Percentiles rank a stretch among this genome's conserved stretches.
These are phyloP conservation scores for Itoplectis maculator DNA, from an alignment of 2,888 invertebrate species.

Conservation along the genomic window DNA sequence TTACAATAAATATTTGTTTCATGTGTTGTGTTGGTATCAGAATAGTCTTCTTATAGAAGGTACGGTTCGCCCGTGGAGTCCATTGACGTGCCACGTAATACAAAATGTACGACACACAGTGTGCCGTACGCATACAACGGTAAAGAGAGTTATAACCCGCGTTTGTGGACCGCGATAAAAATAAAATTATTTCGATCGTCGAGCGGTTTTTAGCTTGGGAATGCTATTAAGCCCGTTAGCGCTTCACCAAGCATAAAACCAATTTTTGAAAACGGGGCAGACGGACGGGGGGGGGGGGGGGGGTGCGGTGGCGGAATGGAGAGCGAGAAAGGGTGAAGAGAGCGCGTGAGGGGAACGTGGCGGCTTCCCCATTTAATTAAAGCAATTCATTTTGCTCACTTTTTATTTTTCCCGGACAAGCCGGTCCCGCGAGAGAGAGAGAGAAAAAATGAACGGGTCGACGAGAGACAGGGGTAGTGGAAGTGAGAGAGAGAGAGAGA, in stretches of 20 bases:
- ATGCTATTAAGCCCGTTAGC: conserved; percentile 73
- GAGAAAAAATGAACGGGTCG: no score
- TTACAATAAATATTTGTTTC: no score
- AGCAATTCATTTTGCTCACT: conserved; percentile 73
- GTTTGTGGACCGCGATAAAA: conserved; percentile 32
- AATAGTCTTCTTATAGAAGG: background rate
- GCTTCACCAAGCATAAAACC: conserved; percentile 79
- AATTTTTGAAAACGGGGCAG: conserved; percentile 74
- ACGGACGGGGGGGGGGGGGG: conserved; percentile 13
- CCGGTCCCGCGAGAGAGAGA: conserved; percentile 40
- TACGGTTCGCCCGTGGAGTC: background rate
- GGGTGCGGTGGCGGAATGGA: conserved; percentile 18
- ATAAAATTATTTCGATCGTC: conserved; percentile 50
- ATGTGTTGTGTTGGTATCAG: no score
- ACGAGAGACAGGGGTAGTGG: conserved; percentile 11
- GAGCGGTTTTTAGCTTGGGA: conserved; percentile 50
- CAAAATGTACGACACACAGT: conserved; percentile 11
- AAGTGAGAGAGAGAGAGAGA: background rate
- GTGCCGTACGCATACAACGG: conserved; percentile 2
- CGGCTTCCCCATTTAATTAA: conserved; percentile 77
- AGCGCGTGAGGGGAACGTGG: conserved; percentile 44
- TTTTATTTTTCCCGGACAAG: conserved; percentile 58
- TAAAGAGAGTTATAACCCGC: conserved; percentile 30
- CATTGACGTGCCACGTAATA: background rate
- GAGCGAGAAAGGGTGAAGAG: conserved; percentile 22